phyloP scores from a whole-genome alignment of 2,113 vertebrate genomes.

The Myotis lucifugus region DNA sequence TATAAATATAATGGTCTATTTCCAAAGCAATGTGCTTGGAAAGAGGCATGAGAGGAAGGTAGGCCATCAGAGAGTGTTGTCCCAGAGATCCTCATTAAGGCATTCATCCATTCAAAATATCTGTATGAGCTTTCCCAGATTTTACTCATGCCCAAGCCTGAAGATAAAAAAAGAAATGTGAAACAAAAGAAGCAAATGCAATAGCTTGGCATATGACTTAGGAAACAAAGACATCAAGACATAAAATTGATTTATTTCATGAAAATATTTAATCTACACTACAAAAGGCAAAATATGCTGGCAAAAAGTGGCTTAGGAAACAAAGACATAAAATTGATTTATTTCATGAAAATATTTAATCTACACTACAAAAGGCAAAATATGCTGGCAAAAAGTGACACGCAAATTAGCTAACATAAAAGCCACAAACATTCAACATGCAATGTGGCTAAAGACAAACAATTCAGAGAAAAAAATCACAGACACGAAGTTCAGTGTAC shows the following conservation, averaged over 20 bases:
- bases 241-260: neutral
- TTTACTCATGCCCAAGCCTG: neutral
- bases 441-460: neutral
- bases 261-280: neutral
- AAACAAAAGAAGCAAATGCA: neutral
- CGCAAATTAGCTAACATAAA: neutral
- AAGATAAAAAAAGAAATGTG: neutral
- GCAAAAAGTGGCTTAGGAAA: neutral
- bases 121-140: neutral
- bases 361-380: neutral
- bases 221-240: neutral
- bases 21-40: neutral
- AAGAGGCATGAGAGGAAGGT: neutral
- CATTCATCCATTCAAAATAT: neutral
- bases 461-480: neutral
- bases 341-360: neutral
- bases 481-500: neutral
- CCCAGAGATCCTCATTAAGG: neutral
- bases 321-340: constrained; percentile 11
- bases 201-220: neutral
- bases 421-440: neutral
- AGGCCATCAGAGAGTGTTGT: neutral
- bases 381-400: constrained; percentile 9
- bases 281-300: constrained; percentile 6
- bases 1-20: neutral